phyloP scores from a whole-genome alignment of 1,140 invertebrate species.

The Helicoverpa armigera region DNA sequence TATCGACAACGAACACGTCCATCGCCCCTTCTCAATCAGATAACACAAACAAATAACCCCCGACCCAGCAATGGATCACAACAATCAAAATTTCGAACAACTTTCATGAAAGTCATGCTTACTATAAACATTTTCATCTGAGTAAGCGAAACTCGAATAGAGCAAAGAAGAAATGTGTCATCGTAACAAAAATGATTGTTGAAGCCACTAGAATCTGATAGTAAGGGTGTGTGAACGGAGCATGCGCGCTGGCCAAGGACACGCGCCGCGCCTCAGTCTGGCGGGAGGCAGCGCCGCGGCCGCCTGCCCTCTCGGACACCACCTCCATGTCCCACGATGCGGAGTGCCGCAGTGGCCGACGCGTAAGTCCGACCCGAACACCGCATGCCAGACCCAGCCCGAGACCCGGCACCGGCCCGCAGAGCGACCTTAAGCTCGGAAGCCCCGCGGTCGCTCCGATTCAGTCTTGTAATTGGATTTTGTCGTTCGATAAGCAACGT shows the following conservation, averaged over 20 bases:
- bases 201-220: slow-evolving; percentile 71
- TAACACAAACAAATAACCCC: slow-evolving; percentile 54
- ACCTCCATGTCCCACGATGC: slow-evolving; percentile 66
- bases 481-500: slow-evolving; percentile 83
- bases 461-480: slow-evolving; percentile 86
- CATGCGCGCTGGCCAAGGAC: slow-evolving; percentile 82
- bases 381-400: slow-evolving; percentile 75
- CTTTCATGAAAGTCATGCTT: slow-evolving; percentile 29
- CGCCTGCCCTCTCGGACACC: slow-evolving; percentile 62
- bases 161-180: slow-evolving; percentile 63
- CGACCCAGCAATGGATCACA: slow-evolving; percentile 52
- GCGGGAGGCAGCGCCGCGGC: slow-evolving; percentile 78
- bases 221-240: slow-evolving; percentile 71
- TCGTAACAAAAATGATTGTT: slow-evolving; percentile 64
- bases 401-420: slow-evolving; percentile 65
- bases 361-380: slow-evolving; percentile 66
- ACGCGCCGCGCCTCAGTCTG: slow-evolving; percentile 81
- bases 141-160: slow-evolving; percentile 27
- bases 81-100: background rate
- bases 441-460: slow-evolving; percentile 82
- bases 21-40: slow-evolving; percentile 30
- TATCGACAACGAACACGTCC: slow-evolving; percentile 46
- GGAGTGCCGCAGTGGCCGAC: slow-evolving; percentile 74
- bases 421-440: slow-evolving; percentile 80
- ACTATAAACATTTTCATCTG: slow-evolving; percentile 32